A percentile compares a stretch with the other conserved stretches of the same genome.
Conservation (phyloP, 1,140 invertebrate species). For the Drosophila tropicalis region DNA sequence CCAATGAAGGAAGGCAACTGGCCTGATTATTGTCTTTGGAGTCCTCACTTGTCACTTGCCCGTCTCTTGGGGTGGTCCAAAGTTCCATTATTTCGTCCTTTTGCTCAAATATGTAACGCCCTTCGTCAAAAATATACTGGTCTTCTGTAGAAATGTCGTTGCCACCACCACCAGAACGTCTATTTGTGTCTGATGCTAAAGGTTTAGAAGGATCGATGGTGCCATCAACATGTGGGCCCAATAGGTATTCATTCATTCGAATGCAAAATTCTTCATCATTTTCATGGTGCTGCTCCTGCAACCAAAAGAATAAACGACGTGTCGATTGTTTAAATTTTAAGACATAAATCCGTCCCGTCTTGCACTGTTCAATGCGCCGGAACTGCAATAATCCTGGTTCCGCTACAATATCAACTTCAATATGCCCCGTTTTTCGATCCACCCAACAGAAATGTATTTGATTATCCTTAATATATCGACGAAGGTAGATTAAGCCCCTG, state of each 20-base stretch:
- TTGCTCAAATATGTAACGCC: neutral
- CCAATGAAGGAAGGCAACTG: too few species aligned
- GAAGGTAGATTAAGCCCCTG: conserved; percentile 96
- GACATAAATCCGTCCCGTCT: conserved; percentile 97
- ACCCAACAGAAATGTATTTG: conserved; percentile 99
- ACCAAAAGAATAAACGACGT: conserved; percentile 97
- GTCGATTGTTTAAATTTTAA: conserved; percentile 96
- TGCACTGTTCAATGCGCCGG: conserved; percentile 95
- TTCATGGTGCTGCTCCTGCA: conserved; percentile 97
- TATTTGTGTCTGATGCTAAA: too few species aligned
- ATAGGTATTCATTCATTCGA: conserved; percentile 93
- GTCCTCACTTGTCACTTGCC: neutral
- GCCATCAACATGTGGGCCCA: conserved; percentile 84
- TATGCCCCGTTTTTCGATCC: conserved; percentile 89
- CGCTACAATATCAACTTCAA: conserved; percentile 94
- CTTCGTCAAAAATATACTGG: neutral
- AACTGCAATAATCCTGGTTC: conserved; percentile 99
- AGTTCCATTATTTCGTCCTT: neutral
- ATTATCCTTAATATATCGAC: conserved; percentile 93
- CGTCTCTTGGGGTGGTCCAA: neutral
- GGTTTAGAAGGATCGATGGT: neutral
- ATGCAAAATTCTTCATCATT: conserved; percentile 96
- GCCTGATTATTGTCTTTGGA: too few species aligned
- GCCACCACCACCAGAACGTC: neutral
- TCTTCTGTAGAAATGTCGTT: neutral